Evolutionary conservation across 2,888 invertebrate species (phyloP), one percentile per base, ranked within the genome.

Genomic region (Drosophila neonasuta): DNA sequence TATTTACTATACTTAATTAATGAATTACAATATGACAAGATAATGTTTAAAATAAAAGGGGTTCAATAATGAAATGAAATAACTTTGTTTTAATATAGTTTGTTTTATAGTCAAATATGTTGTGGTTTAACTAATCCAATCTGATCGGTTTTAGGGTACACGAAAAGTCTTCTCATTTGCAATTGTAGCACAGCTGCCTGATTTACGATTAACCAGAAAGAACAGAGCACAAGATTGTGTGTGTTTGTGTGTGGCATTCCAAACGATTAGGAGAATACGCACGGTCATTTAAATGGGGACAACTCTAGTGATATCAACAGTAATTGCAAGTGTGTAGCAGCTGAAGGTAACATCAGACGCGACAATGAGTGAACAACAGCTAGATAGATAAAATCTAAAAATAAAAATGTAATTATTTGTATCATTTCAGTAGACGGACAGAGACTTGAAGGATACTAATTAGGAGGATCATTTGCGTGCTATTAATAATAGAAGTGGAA

Each of bases 371-470:
- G 7, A 10, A 15, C 24, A 24, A 24, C 24, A 24, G 24, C 24
- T 24, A 24, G 24, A 17, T 36, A 32, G 24, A 34, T 55, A 9
- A 30, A n/a, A 39, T 6, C 52, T 41, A 20, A 49, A 34, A n/a
- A 17, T 30, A 57, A 29, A 48, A 13, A 3, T 49, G 9, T 11
- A 2, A 34, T 29, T 15, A 44, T 30, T 32, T 45, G 39, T 50
- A n/a, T 57, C 20, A 17, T 36, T 64, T 34, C 52, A 69, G 70
- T 8, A 41, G 20, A 24, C 24, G 24, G 6, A 24, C 24, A 24
- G 24, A 24, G 20, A 6, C 36, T 20, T 36, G 15, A 66, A 30
- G 20, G 4, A 13, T 3, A n/a, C 24, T 6, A 24, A 10, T 24
- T 9, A 1, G 20, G 9, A 5, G 24, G n/a, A 52, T 29, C 39